Evolutionary conservation across 2,888 invertebrate species (phyloP).

Genomic region (Schrankia costaestrigalis): DNA sequence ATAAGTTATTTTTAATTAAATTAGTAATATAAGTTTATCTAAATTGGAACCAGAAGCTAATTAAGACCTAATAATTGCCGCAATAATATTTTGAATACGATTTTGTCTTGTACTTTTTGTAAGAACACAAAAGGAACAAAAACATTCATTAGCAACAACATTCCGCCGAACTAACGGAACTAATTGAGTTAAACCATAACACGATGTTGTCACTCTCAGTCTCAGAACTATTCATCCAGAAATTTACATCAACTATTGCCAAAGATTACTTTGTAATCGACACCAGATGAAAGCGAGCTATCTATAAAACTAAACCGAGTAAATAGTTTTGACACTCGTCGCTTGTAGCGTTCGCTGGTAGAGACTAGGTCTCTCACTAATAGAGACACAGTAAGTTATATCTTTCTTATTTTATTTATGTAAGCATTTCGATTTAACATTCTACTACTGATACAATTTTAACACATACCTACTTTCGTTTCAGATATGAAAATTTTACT

Average conservation of each 20-base stretch:
- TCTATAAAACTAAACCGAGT: conserved; percentile 74
- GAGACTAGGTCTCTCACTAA: conserved; percentile 37
- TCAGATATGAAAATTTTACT: conserved; percentile 60
- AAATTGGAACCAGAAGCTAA: conserved; percentile 6
- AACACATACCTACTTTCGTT: no score
- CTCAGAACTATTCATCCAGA: conserved; percentile 72
- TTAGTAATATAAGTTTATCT: conserved; percentile 1
- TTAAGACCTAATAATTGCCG: no score
- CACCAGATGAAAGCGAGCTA: conserved; percentile 68
- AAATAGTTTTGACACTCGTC: conserved; percentile 62
- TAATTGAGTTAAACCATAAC: conserved; percentile 64
- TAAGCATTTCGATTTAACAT: neutral
- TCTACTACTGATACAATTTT: no score
- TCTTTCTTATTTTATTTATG: conserved; percentile 1
- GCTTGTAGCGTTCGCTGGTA: conserved; percentile 42
- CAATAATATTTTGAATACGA: no score
- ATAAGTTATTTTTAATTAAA: neutral
- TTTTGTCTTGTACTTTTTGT: no score
- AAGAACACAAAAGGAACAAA: conserved; percentile 8
- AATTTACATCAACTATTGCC: conserved; percentile 73
- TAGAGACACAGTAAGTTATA: conserved; percentile 25
- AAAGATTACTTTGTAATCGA: conserved; percentile 72
- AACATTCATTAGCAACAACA: conserved; percentile 32
- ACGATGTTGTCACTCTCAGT: conserved; percentile 65
- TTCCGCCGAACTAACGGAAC: conserved; percentile 54